Base-by-base conservation (phyloP, 2,888 invertebrate genomes). In the Scaptomyza parva region DNA sequence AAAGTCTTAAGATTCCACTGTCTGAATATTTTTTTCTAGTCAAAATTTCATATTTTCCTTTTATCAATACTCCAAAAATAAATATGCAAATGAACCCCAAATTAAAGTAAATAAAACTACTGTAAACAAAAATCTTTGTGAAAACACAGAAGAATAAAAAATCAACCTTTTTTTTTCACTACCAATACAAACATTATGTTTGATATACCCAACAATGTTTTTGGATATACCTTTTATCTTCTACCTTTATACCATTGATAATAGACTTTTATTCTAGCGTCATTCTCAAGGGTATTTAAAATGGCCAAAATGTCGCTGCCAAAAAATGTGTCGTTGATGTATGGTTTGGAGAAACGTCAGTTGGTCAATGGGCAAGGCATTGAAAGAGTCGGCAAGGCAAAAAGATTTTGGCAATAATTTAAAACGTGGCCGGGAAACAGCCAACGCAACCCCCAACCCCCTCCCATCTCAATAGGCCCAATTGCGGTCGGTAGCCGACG, bases 391-490 rank as follows among this genome's bases (percentile, higher is more conserved):
- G 53, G 40, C 39, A 52, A 35, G 14, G 35, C 65, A 64, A 69
- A 37, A 71, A 76, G 72, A 75, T 76, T 76, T 76, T 64, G 75
- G 72, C 76, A 72, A 76, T 76, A 76, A 76, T 76, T 76, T 76
- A 76, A 76, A 71, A 51, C 40, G 51, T 53, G 47, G 57, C 44
- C 35, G 41, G 41, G n/a, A n/a, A n/a, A n/a, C n/a, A n/a, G n/a
- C n/a, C n/a, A n/a, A n/a, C 39, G 26, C 7, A 14, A 28, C 5
- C 28, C 41, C 40, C 58, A n/a, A n/a, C 59, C 61, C n/a, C n/a
- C n/a, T n/a, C n/a, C n/a, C n/a, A n/a, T n/a, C 60, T 51, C 47
- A 50, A 69, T 61, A 35, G 51, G 17, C 28, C 48, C 66, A 70
- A 74, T 75, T 74, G 73, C 61, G 70, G 73, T 74, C 61, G 59